Evolutionary conservation across 1,140 invertebrate genomes (phyloP), one percentile per base, ranked within the genome.

Genomic region (Vanessa tameamea): DNA sequence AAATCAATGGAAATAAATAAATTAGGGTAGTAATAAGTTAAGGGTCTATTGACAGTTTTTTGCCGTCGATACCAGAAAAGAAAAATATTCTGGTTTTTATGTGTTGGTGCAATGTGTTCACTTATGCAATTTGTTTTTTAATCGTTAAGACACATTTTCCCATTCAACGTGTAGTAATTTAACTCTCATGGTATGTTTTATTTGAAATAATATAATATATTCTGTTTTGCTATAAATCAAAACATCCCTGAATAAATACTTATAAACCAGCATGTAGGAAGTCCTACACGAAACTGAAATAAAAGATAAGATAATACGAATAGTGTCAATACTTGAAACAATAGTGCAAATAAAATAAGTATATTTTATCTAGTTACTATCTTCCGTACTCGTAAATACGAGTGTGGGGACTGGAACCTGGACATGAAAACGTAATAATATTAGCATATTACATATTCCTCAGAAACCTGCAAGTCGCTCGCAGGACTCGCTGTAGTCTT

Each of bases 381-480:
- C 31, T 20, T 47, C 67, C 31, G 53, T 8, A 23, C 67, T 57
- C 68, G 57, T 70, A 70, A 70, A 70, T 50, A 47, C 59, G 11
- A 59, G 15, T n/a, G 51, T 15, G 12, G 53, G 67, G 26, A 64
- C 23, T 16, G 5, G 57, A 43, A 43, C 37, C 37, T 43, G 57
- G 59, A 70, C 68, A 63, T 50, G 47, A 13, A 57, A 70, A 48
- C 53, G 68, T 50, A 23, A 51, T 63, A 47, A 63, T 51, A 70
- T 70, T 70, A 37, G 59, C 68, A 70, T 70, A 70, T 31, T 47
- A 47, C 68, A 70, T 70, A 57, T 20, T 9, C n/a, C n/a, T 11
- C 8, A 57, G 16, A 20, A 16, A 57, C 53, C 7, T 26, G 2
- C 16, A 57, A 12, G 7, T 43, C 37, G 37, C 9, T 43, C 37